Conservation (phyloP, 2,888 invertebrate genomes). For the Acheta domesticus region DNA sequence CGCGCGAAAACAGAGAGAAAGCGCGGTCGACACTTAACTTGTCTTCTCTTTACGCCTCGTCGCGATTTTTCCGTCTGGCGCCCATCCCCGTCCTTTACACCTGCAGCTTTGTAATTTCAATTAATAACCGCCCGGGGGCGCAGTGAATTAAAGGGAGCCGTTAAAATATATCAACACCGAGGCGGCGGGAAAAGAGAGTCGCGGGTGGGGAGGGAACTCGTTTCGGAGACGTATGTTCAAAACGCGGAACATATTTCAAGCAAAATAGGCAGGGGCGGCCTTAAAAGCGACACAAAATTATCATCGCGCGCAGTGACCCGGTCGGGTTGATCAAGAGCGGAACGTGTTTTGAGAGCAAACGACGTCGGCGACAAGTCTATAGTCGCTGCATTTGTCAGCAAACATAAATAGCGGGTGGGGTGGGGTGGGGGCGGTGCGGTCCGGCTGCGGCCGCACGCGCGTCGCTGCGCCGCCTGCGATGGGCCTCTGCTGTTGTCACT, state of each 20-base stretch:
- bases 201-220: background rate
- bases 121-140: background rate
- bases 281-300: background rate
- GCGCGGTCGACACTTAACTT: too few relatives aligned
- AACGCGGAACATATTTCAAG: conserved; percentile 18
- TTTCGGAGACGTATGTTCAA: background rate
- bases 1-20: too few relatives aligned
- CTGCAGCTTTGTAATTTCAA: background rate
- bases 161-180: too few relatives aligned
- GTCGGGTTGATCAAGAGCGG: conserved; percentile 7
- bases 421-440: too few relatives aligned
- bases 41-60: too few relatives aligned
- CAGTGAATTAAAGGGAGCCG: background rate
- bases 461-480: too few relatives aligned
- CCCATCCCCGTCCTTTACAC: too few relatives aligned
- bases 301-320: conserved; percentile 1
- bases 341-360: conserved; percentile 18
- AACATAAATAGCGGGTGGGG: background rate
- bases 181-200: too few relatives aligned
- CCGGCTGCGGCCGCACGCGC: too few relatives aligned
- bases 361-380: conserved; percentile 1
- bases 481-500: too few relatives aligned
- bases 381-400: conserved; percentile 7
- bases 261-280: conserved; percentile 18
- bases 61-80: too few relatives aligned